A percentile compares a stretch with the other conserved stretches of the same genome.
Evolutionary conservation across 2,113 vertebrate genomes (phyloP).

Genomic region (Chionis minor): DNA sequence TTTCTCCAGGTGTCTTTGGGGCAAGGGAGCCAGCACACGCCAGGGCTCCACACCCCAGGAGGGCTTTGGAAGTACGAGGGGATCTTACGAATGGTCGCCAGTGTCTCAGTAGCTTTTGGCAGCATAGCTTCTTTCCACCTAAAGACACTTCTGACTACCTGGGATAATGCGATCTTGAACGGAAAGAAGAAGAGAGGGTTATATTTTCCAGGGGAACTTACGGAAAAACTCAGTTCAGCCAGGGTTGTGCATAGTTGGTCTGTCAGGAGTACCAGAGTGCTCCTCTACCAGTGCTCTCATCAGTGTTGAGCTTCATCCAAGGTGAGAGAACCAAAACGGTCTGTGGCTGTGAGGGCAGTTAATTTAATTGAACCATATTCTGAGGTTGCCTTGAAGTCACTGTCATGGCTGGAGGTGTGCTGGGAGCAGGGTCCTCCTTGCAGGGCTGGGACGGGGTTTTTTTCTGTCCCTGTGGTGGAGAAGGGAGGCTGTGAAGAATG

Average conservation of each 20-base stretch:
- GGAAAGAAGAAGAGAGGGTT: background rate
- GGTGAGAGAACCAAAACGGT: background rate
- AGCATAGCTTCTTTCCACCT: background rate
- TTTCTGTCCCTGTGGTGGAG: background rate
- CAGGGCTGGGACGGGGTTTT: fast-evolving
- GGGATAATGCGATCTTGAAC: background rate
- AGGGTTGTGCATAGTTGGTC: background rate
- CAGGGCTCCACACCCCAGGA: background rate
- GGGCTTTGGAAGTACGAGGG: background rate
- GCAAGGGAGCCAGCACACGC: background rate
- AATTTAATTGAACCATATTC: background rate
- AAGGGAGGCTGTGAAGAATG: background rate
- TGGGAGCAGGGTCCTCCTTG: background rate
- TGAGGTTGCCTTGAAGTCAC: background rate
- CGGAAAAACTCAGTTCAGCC: background rate
- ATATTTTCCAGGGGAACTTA: background rate
- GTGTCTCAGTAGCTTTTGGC: background rate
- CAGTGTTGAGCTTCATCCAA: background rate
- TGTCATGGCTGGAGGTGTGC: background rate
- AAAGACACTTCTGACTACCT: background rate
- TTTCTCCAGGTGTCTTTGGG: background rate
- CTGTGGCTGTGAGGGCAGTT: fast-evolving
- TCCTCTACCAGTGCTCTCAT: fast-evolving
- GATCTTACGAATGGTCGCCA: background rate
- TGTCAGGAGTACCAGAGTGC: background rate